Base-by-base conservation (phyloP, 2,888 invertebrate species). In the Tenthredo mesomela region DNA sequence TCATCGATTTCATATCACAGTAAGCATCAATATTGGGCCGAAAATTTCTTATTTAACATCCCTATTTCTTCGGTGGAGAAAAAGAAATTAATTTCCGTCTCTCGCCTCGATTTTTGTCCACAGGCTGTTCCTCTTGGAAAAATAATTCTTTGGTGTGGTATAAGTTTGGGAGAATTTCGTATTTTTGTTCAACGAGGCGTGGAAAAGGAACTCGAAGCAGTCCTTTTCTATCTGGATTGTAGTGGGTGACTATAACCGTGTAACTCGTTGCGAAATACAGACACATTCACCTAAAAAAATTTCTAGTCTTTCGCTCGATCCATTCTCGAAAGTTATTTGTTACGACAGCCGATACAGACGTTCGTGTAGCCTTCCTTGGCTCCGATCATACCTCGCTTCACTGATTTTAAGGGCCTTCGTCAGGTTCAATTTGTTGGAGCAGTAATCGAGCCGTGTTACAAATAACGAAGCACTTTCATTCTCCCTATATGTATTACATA, bases 281-380 rank as follows among this genome's bases (percentile, higher is more conserved):
- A 70, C 67, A 67, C 67, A 67, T 33, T 33, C 67, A 33, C 67
- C 33, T 29, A 67, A 25, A 67, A 67, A n/a, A 61, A 80, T 80
- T 80, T 61, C 80, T 61, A 80, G n/a, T 33, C 80, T 37, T 21
- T 37, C 21, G 37, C 80, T 80, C 80, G 61, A 80, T 61, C 58
- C 58, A 80, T 80, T 78, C 61, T 37, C 21, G 7, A 61, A 80
- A 80, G 58, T 80, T 61, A 80, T 80, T 61, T 80, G 80, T 58
- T 80, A 80, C 80, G 80, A 80, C 61, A 61, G n/a, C 25, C 80
- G 61, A 61, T 80, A 80, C 78, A 54, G 77, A 77, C 77, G 77
- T 77, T 50, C 29, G 50, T 77, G 40, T 29, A 43, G 71, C 40
- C 40, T 73, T 73, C 40, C 71, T 43, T 40, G 43, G 40, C 43